Evolutionary conservation across 2,797 vertebrate species (phyloP), one percentile per base, ranked within the genome.

Genomic region (Galagoides demidoff): DNA sequence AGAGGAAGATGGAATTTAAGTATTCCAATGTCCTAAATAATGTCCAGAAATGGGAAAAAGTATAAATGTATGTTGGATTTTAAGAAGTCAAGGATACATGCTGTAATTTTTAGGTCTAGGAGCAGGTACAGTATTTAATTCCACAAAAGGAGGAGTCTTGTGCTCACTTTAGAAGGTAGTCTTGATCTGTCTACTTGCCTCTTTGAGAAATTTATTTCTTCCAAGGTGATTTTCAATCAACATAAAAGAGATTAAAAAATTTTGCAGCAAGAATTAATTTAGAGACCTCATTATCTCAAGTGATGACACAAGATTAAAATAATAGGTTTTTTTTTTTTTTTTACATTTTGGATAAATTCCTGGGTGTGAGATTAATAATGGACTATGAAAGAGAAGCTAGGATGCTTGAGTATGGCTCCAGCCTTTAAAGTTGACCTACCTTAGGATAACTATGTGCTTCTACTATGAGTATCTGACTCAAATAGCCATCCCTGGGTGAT

Each of bases 151-250:
- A 63, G 61, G n/a, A 29, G 14, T 37, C 29, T 81, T 27, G 13
- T 29, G 23, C 31, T 92, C 14, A 71, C 34, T 10, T 79, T 66
- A 43, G 64, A 81, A 57, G 12, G 19, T 59, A 55, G 45, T 59
- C 57, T 77, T 88, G 76, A 31, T 29, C 73, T 76, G 59, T 52
- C 29, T 84, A 19, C 39, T 19, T 92, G 27, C 43, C 34, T 83
- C 70, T 85, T 77, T 57, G 59, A 94, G 45, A 95, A 89, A 90
- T 96, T 17, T 89, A 61, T 89, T 94, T 74, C 71, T 90, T 88
- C 43, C 4, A 73, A 55, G 27, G 45, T 83, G 27, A 71, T 39
- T 89, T 92, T 82, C 29, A 87, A 79, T 61, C 45, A 59, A 52
- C 13, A 52, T 59, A 77, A 39, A 76, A 79, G 86, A 70, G 39